These are phyloP conservation scores for Sebastolobus altivelis DNA, from an alignment of 2,797 vertebrate genomes.

Conservation along the genomic window DNA sequence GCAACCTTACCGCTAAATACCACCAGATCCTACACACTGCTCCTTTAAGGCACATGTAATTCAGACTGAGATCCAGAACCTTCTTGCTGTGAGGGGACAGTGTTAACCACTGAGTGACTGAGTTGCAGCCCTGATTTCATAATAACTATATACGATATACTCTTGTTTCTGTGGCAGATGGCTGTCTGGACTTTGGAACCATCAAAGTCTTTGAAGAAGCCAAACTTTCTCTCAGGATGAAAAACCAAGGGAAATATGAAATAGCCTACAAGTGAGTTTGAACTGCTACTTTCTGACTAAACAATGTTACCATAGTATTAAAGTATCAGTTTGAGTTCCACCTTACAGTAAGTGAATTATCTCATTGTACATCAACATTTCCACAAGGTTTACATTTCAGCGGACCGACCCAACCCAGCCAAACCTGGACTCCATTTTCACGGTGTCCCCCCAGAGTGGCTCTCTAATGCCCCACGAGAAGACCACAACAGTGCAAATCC, in stretches of 20 bases:
- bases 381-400: conserved; percentile 86
- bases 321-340: neutral
- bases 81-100: neutral
- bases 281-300: neutral
- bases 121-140: neutral
- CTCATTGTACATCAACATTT: neutral
- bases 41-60: too few species aligned
- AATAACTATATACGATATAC: neutral
- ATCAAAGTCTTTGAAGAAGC: conserved; percentile 86
- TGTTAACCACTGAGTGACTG: neutral
- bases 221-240: conserved; percentile 85
- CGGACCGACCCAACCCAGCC: conserved; percentile 46
- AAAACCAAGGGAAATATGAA: conserved; percentile 92
- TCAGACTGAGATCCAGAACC: neutral
- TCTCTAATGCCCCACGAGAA: conserved; percentile 78
- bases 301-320: neutral
- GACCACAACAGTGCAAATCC: conserved; percentile 80
- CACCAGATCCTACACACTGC: too few species aligned
- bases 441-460: conserved; percentile 84
- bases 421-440: conserved; percentile 84
- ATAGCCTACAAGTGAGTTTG: conserved; percentile 88
- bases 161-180: conserved; percentile 79
- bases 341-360: neutral
- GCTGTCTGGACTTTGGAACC: conserved; percentile 88
- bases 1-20: too few species aligned